Conservation (phyloP, 2,797 vertebrate genomes). For the Myoxocephalus aenaeus region DNA sequence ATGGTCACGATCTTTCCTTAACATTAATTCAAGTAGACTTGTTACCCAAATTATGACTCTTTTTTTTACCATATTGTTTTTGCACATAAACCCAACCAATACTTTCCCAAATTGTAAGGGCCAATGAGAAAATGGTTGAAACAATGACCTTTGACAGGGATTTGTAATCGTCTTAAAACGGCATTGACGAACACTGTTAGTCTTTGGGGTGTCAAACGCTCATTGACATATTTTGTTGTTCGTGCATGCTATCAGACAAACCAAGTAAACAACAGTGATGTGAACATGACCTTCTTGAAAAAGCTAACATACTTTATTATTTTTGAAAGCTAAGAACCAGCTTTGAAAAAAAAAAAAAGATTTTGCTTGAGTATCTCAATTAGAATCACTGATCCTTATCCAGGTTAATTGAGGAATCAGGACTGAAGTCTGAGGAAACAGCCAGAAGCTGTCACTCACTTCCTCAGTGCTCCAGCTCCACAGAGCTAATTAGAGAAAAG, state of each 20-base stretch:
- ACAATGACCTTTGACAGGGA: neutral
- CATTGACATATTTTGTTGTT: neutral
- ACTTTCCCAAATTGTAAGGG: neutral
- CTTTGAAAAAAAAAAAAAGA: no score
- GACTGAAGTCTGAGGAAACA: slow-evolving; percentile 18
- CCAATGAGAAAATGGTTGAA: neutral
- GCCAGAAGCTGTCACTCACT: slow-evolving; percentile 5
- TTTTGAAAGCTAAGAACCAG: neutral
- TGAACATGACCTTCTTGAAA: neutral
- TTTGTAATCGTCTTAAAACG: neutral
- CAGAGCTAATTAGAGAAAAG: neutral
- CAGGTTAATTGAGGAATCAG: slow-evolving; percentile 13
- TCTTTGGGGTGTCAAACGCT: neutral
- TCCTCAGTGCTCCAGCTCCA: neutral
- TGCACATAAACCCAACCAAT: neutral
- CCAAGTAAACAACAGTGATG: neutral
- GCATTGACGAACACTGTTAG: neutral
- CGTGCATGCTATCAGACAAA: neutral
- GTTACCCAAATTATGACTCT: neutral
- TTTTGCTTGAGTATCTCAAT: neutral
- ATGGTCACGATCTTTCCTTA: neutral
- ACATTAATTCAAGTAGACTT: neutral
- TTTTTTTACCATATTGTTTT: neutral
- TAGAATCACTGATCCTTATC: slow-evolving; percentile 3
- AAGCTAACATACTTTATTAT: neutral